Base-by-base conservation (phyloP, 2,113 vertebrate species). In the Myiagra hebetior region DNA sequence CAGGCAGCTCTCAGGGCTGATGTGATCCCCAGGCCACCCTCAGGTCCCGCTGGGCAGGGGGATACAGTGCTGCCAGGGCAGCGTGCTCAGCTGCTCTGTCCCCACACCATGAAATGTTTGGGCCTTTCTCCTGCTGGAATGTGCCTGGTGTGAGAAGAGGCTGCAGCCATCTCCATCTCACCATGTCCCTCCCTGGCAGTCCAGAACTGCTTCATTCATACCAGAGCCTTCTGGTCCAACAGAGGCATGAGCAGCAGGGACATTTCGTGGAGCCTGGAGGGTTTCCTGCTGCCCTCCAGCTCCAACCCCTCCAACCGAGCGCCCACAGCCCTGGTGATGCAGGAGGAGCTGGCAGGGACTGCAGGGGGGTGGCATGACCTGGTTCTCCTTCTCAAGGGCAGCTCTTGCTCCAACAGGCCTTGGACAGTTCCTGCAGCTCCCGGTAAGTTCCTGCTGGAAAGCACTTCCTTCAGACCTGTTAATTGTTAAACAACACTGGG, bases 141-240 rank as follows among this genome's bases (percentile, higher is more conserved):
- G 3, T 2, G 2, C 49, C 47, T 72, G 62, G 9, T 42, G 72
- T 26, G 17, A 46, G 22, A 63, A 17, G 18, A 70, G 24, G 23
- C 35, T 83, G 59, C 55, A 85, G 26, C 42, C 33, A 26, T 22
- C 57, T 76, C 44, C 7, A 1, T 17, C 47, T 57, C 23, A 0
- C 26, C 31, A 30, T 42, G 52, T 41, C 22, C 67, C 39, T 42
- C 56, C 10, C 24, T 27, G 35, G 27, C 35, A 56, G 33, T 33
- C 15, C 77, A 84, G 55, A n/a, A 6, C 46, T 18, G 7, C 8
- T 2, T 15, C 33, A 19, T 21, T 60, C 69, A 37, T 52, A 31
- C 56, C 78, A 79, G 20, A 62, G 37, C 50, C n/a, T 1, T 0
- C 1, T 0, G 3, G 6, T 21, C 69, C 1, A 1, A 19, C 56